These are phyloP conservation scores for Notamacropus eugenii DNA, from an alignment of 2,797 vertebrate genomes.

Conservation along the genomic window DNA sequence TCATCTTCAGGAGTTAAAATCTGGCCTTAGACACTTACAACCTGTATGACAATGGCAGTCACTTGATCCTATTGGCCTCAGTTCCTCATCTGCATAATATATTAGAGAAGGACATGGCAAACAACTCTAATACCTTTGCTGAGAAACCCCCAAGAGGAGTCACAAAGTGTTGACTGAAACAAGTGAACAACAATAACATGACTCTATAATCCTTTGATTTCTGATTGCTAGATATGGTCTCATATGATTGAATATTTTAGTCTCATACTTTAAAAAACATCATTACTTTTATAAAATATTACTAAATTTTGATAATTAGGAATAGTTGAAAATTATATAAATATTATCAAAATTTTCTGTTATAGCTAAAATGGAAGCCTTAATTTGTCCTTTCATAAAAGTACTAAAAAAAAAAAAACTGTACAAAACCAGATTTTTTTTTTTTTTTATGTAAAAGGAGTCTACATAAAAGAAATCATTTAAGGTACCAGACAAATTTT, in stretches of 20 bases:
- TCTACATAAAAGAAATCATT: background rate
- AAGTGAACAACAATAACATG: no score
- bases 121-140: no score
- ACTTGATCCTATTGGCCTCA: no score
- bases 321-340: conserved; percentile 14
- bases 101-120: no score
- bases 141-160: no score
- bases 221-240: background rate
- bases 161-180: no score
- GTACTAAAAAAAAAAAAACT: background rate
- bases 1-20: no score
- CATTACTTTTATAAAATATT: background rate
- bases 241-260: background rate
- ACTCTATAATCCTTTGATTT: background rate
- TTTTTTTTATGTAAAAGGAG: background rate
- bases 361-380: background rate
- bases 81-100: no score
- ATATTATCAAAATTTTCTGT: background rate
- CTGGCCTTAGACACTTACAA: no score
- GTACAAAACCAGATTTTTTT: background rate
- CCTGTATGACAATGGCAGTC: no score
- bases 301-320: background rate
- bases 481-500: background rate
- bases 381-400: background rate
- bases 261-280: background rate